Conservation (phyloP, 2,797 vertebrate species). For the Octomys mimax region DNA sequence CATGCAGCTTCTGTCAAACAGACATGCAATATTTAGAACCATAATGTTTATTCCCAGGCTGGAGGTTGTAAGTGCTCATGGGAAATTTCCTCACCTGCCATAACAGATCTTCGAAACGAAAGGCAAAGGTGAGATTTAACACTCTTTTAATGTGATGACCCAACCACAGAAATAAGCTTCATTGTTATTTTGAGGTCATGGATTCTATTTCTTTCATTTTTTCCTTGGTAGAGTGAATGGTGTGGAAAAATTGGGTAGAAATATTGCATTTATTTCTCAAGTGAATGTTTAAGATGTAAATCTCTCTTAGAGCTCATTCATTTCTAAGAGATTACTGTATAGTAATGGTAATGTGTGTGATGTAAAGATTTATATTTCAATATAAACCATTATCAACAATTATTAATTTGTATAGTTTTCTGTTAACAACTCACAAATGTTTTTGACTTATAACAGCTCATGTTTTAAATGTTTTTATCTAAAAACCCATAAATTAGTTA, state of each 20-base stretch:
- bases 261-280: not conserved
- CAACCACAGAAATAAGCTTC: not conserved
- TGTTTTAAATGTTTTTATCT: too few relatives aligned
- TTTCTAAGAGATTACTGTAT: not conserved
- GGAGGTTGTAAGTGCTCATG: not conserved
- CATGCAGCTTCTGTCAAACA: not conserved
- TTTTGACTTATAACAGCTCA: not conserved
- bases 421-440: not conserved
- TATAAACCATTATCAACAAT: not conserved
- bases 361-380: constrained; percentile 9
- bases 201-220: not conserved
- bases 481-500: not conserved
- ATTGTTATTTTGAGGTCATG: not conserved
- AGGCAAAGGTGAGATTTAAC: not conserved
- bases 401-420: constrained; percentile 29
- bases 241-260: not conserved
- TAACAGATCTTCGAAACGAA: not conserved
- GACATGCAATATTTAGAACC: not conserved
- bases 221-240: not conserved
- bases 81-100: not conserved
- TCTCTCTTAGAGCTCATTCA: not conserved
- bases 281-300: not conserved
- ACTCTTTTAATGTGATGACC: not conserved
- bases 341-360: not conserved
- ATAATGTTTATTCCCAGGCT: not conserved